Percentiles rank a stretch among this genome's conserved stretches.
Evolutionary conservation across 2,888 invertebrate species (phyloP).

Genomic region (Ectemnius cavifrons): DNA sequence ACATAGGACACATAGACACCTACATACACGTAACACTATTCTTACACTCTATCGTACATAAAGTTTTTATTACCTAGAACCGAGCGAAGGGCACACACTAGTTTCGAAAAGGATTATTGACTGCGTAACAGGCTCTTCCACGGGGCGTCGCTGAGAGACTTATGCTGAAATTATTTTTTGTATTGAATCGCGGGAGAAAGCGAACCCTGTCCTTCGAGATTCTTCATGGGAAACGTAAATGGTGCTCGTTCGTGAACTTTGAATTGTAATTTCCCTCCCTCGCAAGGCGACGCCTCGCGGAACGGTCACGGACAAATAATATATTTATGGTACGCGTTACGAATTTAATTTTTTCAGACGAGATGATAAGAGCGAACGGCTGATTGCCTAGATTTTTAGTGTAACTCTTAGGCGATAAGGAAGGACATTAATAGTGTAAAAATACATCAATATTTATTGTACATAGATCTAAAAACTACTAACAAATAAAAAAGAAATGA

Average conservation of each 20-base stretch:
- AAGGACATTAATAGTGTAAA: constrained; percentile 75
- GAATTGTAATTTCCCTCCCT: constrained; percentile 54
- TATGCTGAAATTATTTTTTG: constrained; percentile 65
- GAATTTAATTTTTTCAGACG: constrained; percentile 72
- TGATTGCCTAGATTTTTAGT: constrained; percentile 71
- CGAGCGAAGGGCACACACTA: constrained; percentile 61
- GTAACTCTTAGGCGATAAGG: constrained; percentile 69
- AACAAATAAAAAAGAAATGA: constrained; percentile 77
- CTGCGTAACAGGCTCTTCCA: constrained; percentile 66
- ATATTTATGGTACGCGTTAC: constrained; percentile 71
- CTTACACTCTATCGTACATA: constrained; percentile 55
- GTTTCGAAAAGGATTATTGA: constrained; percentile 53
- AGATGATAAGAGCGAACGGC: constrained; percentile 58
- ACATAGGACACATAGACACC: constrained; percentile 17
- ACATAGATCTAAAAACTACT: constrained; percentile 78
- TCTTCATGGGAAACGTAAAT: constrained; percentile 49
- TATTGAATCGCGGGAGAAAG: constrained; percentile 56
- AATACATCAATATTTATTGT: constrained; percentile 78
- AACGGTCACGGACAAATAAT: constrained; percentile 67
- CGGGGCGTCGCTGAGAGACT: constrained; percentile 66
- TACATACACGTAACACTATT: constrained; percentile 21
- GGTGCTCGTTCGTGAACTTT: constrained; percentile 62
- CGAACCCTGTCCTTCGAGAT: constrained; percentile 32
- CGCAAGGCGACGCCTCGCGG: constrained; percentile 69
- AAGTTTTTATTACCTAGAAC: constrained; percentile 59